Percentiles rank a stretch among this genome's conserved stretches.
These are phyloP conservation scores for Coregonus sp. DNA, from an alignment of 2,797 vertebrate species.

Conservation along the genomic window DNA sequence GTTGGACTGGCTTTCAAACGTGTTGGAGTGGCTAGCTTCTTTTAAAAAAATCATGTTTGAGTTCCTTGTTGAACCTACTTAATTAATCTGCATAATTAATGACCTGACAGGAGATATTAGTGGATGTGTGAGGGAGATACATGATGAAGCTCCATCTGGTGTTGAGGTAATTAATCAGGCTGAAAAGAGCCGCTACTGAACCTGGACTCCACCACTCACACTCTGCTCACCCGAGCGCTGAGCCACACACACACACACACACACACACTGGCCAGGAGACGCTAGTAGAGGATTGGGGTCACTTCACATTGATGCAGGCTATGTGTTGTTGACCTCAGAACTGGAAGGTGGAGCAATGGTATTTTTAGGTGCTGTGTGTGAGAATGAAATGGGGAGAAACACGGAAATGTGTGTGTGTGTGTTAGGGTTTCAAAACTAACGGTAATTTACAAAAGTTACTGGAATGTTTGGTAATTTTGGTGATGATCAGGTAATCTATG, in stretches of 20 bases:
- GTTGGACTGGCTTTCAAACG: too few species aligned
- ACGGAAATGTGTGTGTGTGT: too few species aligned
- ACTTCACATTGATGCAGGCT: neutral
- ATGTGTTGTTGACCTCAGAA: neutral
- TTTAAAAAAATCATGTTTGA: conserved; percentile 54
- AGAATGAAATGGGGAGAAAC: too few species aligned
- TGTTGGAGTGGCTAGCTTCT: conserved; percentile 61
- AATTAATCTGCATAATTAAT: conserved; percentile 80
- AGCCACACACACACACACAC: neutral
- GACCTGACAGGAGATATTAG: conserved; percentile 70
- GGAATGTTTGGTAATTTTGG: too few species aligned
- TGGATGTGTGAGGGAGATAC: conserved; percentile 71
- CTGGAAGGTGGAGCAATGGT: neutral
- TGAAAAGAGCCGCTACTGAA: too few species aligned
- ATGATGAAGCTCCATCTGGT: conserved; percentile 74
- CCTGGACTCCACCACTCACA: conserved; percentile 32
- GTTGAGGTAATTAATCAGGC: conserved; percentile 74
- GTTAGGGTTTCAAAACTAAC: too few species aligned
- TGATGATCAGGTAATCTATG: too few species aligned
- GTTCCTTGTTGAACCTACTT: conserved; percentile 70
- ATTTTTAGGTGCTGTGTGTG: neutral
- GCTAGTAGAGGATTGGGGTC: neutral
- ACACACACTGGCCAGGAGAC: neutral
- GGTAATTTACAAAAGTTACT: too few species aligned
- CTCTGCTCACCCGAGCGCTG: too few species aligned